Evolutionary conservation across 2,888 invertebrate genomes (phyloP), one percentile per base, ranked within the genome.

Genomic region (Anthrax anthrax): DNA sequence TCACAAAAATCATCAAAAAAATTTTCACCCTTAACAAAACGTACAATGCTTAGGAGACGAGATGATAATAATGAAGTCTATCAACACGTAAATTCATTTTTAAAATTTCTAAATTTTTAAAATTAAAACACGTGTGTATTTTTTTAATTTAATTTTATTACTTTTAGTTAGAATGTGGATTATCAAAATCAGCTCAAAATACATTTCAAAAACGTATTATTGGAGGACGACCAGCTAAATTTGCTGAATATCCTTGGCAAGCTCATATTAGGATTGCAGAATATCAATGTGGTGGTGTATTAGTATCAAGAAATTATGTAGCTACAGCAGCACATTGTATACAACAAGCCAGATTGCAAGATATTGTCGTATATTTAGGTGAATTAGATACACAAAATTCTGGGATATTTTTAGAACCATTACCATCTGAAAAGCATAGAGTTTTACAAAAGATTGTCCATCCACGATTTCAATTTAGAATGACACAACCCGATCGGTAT

Each of bases 241-340:
- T 76, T 41, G 68, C 66, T 0, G 85, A 85, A 69, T 84, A 84
- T 58, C 87, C 88, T 0, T 88, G 87, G 87, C 87, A 87, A 61
- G 85, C 84, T 0, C 87, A 87, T 56, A 82, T 88, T 50, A 77
- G 87, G 58, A 85, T 87, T 54, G 78, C 80, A 0, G 81, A 84
- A 55, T 87, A 81, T 58, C 87, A 87, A 58, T 88, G 87, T 57
- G 87, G 88, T 2, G 87, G 87, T 1, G 86, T 86, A 0, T 64
- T 87, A 73, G 81, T 87, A 32, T 84, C 84, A 3, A 73, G 77
- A 1, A 75, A 76, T 63, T 82, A 72, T 58, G 81, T 87, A 4
- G 84, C 84, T 1, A 87, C 86, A 0, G 86, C 86, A 0, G 88
- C 86, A 0, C 88, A 88, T 61, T 88, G 87, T 62, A 83, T 87